phyloP scores from a whole-genome alignment of 2,113 vertebrate species.

The Trachemys scripta region DNA sequence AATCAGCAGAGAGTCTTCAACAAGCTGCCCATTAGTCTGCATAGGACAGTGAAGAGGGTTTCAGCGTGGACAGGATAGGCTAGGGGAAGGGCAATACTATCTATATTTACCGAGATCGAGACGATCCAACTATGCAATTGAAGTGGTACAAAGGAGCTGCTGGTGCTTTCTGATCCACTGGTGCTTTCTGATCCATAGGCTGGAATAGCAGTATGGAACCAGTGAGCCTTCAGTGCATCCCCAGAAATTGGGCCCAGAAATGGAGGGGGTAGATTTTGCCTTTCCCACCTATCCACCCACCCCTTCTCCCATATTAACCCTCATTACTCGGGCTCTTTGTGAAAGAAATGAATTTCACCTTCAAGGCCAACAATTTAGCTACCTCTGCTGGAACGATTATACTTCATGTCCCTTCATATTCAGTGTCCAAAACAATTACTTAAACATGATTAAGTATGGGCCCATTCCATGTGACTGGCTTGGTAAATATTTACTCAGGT shows the following conservation, averaged over 20 bases:
- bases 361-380: constrained; percentile 26
- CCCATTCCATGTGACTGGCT: constrained; percentile 32
- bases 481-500: constrained; percentile 38
- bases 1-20: not conserved
- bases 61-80: not conserved
- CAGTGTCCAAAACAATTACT: constrained; percentile 41
- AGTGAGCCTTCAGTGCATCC: not conserved
- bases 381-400: constrained; percentile 7
- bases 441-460: constrained; percentile 34
- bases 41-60: accelerated
- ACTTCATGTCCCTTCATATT: constrained; percentile 9
- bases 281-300: constrained; percentile 7
- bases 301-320: not conserved
- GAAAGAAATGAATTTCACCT: constrained; percentile 33
- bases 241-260: not conserved
- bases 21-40: not conserved
- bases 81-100: not conserved
- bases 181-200: not conserved
- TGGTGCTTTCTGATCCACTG: not conserved
- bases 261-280: constrained; percentile 21
- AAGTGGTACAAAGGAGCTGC: not conserved
- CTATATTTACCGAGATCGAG: not conserved
- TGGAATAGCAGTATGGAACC: not conserved
- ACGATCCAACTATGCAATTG: not conserved
- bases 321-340: not conserved